A percentile compares a stretch with the other conserved stretches of the same genome.
Conservation (phyloP, 2,888 invertebrate genomes). For the Tipula unca region DNA sequence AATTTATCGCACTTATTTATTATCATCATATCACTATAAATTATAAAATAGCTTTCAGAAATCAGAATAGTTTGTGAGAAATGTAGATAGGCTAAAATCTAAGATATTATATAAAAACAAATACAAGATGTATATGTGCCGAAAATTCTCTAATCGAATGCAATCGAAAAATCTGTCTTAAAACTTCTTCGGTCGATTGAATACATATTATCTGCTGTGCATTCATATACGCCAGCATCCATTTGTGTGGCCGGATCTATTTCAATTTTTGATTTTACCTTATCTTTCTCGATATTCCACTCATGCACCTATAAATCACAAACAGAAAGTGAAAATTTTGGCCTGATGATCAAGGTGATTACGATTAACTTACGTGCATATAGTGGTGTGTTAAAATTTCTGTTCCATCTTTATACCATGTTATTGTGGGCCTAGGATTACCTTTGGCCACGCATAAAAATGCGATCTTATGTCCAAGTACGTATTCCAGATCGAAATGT, state of each 20-base stretch:
- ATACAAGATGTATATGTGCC: not conserved
- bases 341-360: not conserved
- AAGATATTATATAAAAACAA: not conserved
- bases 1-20: constrained; percentile 8
- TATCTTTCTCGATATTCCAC: constrained; percentile 74
- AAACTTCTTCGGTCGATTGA: constrained; percentile 84
- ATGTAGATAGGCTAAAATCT: not conserved
- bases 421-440: constrained; percentile 81
- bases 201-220: constrained; percentile 90
- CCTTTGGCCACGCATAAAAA: constrained; percentile 88
- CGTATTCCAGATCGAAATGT: constrained; percentile 89
- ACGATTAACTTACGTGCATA: constrained; percentile 61
- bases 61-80: not conserved
- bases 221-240: constrained; percentile 93
- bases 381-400: constrained; percentile 87
- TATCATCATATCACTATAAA: not conserved
- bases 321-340: not conserved
- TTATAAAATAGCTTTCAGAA: not conserved
- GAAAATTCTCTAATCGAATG: constrained; percentile 60
- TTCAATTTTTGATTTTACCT: constrained; percentile 85
- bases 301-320: constrained; percentile 63
- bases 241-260: constrained; percentile 93
- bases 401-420: constrained; percentile 92
- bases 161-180: constrained; percentile 88
- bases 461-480: constrained; percentile 87